These are phyloP conservation scores for Aphelenchoides fujianensis DNA, from an alignment of 1,140 invertebrate genomes.

Conservation along the genomic window DNA sequence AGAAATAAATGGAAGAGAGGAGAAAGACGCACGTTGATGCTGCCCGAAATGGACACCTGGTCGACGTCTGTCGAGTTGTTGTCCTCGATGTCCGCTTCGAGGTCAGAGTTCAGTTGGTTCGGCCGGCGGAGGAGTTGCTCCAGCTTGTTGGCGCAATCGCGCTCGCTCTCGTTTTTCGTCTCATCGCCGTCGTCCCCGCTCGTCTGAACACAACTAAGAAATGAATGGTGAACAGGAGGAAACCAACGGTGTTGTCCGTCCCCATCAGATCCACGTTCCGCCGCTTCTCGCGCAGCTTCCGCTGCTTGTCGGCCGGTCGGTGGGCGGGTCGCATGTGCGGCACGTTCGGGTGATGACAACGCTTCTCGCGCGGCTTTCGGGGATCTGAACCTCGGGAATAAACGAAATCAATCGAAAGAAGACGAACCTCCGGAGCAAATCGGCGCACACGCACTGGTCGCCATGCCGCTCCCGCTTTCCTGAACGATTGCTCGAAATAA, in stretches of 20 bases:
- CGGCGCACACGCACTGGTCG: neutral
- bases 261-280: constrained; percentile 24
- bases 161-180: constrained; percentile 16
- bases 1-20: no score
- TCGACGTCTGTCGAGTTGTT: constrained; percentile 39
- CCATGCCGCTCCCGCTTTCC: neutral
- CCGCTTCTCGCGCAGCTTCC: constrained; percentile 34
- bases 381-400: neutral
- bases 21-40: constrained; percentile 27
- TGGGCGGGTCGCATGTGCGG: constrained; percentile 36
- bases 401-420: neutral
- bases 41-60: constrained; percentile 31
- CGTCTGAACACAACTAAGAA: no score
- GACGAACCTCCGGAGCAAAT: neutral
- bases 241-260: constrained; percentile 34
- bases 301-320: constrained; percentile 17
- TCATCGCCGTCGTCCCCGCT: constrained; percentile 37
- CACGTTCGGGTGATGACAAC: constrained; percentile 22
- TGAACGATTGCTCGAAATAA: no score
- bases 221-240: no score
- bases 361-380: constrained; percentile 17
- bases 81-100: constrained; percentile 40
- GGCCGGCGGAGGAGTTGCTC: constrained; percentile 27
- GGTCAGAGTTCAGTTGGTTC: constrained; percentile 35
- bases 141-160: constrained; percentile 30